Evolutionary conservation across 2,797 vertebrate genomes (phyloP).

Genomic region (Sus cebifrons): DNA sequence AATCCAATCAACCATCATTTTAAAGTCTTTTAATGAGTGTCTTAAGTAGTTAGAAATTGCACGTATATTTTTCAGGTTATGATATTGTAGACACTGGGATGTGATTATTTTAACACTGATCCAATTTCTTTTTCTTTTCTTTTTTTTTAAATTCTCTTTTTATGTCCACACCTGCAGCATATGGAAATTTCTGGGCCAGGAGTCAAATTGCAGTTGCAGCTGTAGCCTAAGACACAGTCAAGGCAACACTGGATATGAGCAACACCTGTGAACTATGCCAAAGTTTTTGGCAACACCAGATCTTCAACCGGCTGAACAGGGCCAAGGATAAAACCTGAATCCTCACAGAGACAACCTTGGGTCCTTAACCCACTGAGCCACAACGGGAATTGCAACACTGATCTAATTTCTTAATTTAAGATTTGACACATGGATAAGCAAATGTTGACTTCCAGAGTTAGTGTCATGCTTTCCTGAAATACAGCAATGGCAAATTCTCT

Average conservation of each 20-base stretch:
- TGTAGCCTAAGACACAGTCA: too few relatives aligned
- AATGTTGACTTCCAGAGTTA: background rate
- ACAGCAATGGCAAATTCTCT: background rate
- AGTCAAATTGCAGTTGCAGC: too few relatives aligned
- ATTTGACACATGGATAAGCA: background rate
- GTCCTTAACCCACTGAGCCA: too few relatives aligned
- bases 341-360: too few relatives aligned
- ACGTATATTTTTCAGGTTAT: conserved; percentile 31
- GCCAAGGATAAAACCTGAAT: too few relatives aligned
- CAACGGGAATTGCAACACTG: background rate
- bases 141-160: too few relatives aligned
- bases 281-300: too few relatives aligned
- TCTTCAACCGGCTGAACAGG: too few relatives aligned
- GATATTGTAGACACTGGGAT: background rate
- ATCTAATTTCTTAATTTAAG: conserved; percentile 45
- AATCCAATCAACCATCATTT: background rate
- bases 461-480: background rate
- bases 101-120: background rate
- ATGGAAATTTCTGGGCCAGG: too few relatives aligned
- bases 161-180: too few relatives aligned
- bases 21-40: background rate
- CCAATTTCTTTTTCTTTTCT: background rate
- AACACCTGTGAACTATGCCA: too few relatives aligned
- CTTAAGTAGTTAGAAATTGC: background rate
- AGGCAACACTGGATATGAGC: too few relatives aligned